Evolutionary conservation across 2,888 invertebrate genomes (phyloP), one percentile per base, ranked within the genome.

Genomic region (Syrista parreyssii): DNA sequence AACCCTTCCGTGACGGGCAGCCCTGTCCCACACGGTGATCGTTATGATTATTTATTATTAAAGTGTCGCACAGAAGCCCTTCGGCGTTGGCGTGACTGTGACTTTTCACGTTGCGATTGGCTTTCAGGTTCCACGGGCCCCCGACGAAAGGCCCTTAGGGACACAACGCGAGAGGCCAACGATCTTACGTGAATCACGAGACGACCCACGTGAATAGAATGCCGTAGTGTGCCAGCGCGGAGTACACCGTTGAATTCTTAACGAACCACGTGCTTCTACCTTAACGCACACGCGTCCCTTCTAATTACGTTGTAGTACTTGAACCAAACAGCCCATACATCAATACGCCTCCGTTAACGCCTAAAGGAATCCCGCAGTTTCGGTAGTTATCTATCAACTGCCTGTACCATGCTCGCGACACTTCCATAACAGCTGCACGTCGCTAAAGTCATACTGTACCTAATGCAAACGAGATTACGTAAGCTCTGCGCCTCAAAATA

Each of bases 1-100:
- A 82, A 84, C 84, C 82, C 80, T 83, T 82, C 82, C 83, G 81
- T 82, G 83, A 84, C 82, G 83, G 31, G 32, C 71, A 33, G 71
- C 55, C 55, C 55, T 23, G 71, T 31, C 31, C 32, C 71, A 71
- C 71, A 33, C 32, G 33, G 71, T 23, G 71, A 32, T 71, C 71
- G 31, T 71, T 31, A 31, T 23, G 71, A 71, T 71, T 71, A 71
- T 71, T 71, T 71, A 71, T 71, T 71, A 71, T 71, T 71, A 32
- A 71, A 71, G 31, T 33, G 71, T 71, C 71, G 71, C 71, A 71
- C 71, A 6, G 71, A 33, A 71, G 71, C 71, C 71, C 71, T 71
- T 32, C 31, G 71, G 12, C 71, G 71, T 69, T 69, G 71, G 71
- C 71, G 71, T 23, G 33, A 71, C 23, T 33, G 31, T 71, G 32